phyloP scores from a whole-genome alignment of 2,113 vertebrate species.

The Pagrus major region DNA sequence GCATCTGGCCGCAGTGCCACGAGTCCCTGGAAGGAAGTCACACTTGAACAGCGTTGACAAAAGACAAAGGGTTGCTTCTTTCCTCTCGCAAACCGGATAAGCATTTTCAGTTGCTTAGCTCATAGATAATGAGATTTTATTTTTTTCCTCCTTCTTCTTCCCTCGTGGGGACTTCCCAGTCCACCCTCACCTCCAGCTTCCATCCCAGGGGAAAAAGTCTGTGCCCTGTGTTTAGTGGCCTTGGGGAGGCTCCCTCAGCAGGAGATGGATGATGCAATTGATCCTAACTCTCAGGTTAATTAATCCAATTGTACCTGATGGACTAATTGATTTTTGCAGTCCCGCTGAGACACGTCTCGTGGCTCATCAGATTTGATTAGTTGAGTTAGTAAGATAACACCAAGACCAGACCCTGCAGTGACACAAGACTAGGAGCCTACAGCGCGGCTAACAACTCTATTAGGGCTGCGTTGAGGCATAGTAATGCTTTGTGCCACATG shows the following conservation, averaged over 20 bases:
- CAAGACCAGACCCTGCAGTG: neutral
- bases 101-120: constrained; percentile 81
- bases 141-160: constrained; percentile 50
- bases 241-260: constrained; percentile 43
- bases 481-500: neutral
- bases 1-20: constrained; percentile 34
- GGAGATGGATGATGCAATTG: constrained; percentile 76
- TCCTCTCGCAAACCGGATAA: constrained; percentile 78
- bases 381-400: constrained; percentile 29
- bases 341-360: constrained; percentile 49
- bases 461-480: neutral
- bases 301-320: constrained; percentile 71
- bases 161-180: constrained; percentile 71
- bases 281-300: constrained; percentile 78
- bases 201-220: constrained; percentile 62
- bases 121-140: constrained; percentile 79
- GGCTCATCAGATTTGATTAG: constrained; percentile 35
- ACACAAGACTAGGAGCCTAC: neutral
- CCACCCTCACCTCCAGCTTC: constrained; percentile 61
- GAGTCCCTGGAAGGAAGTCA: constrained; percentile 74
- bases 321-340: constrained; percentile 68
- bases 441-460: neutral
- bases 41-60: constrained; percentile 69
- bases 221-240: constrained; percentile 50
- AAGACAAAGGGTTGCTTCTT: constrained; percentile 83